Evolutionary conservation across 1,140 invertebrate genomes (phyloP).

Genomic region (Mactra quadrangularis): DNA sequence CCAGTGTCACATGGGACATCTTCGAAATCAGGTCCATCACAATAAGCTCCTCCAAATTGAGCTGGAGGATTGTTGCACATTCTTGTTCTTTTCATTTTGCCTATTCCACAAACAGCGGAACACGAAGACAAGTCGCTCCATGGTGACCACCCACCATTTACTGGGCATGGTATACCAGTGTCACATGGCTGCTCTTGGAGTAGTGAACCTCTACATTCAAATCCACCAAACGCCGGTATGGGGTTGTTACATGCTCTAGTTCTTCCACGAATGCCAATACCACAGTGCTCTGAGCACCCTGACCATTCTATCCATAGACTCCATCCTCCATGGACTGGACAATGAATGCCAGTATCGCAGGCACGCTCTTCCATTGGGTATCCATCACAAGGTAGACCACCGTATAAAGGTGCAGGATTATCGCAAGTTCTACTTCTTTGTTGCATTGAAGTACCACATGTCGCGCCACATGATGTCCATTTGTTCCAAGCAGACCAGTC

Average conservation of each 20-base stretch:
- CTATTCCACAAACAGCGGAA: slow-evolving; percentile 64
- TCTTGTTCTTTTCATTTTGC: slow-evolving; percentile 70
- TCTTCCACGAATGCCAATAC: slow-evolving; percentile 68
- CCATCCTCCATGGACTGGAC: slow-evolving; percentile 82
- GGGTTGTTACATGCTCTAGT: slow-evolving; percentile 70
- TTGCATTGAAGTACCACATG: slow-evolving; percentile 60
- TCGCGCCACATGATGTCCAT: slow-evolving; percentile 57
- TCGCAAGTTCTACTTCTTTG: slow-evolving; percentile 86
- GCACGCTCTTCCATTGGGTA: slow-evolving; percentile 17
- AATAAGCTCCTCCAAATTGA: slow-evolving; percentile 68
- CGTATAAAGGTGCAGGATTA: slow-evolving; percentile 86
- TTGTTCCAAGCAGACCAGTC: slow-evolving; percentile 64
- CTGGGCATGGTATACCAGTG: slow-evolving; percentile 41
- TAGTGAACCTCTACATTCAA: slow-evolving; percentile 61
- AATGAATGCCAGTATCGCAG: slow-evolving; percentile 62
- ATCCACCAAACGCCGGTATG: slow-evolving; percentile 62
- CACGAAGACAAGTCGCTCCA: slow-evolving; percentile 65
- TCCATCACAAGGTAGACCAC: slow-evolving; percentile 88
- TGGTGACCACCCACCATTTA: slow-evolving; percentile 64
- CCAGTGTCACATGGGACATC: slow-evolving; percentile 63
- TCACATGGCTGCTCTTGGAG: slow-evolving; percentile 66
- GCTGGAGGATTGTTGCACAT: slow-evolving; percentile 75
- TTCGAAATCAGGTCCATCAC: slow-evolving; percentile 65
- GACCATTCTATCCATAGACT: slow-evolving; percentile 74
- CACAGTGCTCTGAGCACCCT: slow-evolving; percentile 70